Base-by-base conservation (phyloP, 2,888 invertebrate genomes). In the Aquatica leii region DNA sequence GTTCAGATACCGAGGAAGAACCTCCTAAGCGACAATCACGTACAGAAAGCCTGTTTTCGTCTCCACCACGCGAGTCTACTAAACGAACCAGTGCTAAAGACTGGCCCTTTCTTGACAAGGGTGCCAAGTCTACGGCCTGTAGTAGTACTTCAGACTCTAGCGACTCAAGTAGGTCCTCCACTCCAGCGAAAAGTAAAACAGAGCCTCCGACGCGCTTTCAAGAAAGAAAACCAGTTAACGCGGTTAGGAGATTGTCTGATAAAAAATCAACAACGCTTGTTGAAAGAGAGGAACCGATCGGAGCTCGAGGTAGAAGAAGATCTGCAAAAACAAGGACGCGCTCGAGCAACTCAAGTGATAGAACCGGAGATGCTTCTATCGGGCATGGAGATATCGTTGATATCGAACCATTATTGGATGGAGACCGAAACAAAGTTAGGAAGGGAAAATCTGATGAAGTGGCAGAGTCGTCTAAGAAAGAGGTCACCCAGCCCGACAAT, bases 21-120 rank as follows among this genome's bases (percentile, higher is more conserved):
- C 66, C 70, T 17, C 63, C 71, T 65, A 69, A 57, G 9, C 62
- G 34, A 59, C 66, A 73, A 69, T 72, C 78, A 76, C 79, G 74
- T 76, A 79, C 80, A 77, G 80, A 81, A 75, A 77, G 77, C 74
- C 73, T 73, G 71, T 73, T 74, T 69, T 74, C 77, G 59, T 69
- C 74, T 58, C 73, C 72, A 56, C 71, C 69, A 67, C 66, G 74
- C 67, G 78, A 79, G 68, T 68, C 73, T 73, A 71, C 74, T 74
- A 81, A 80, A 79, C 80, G 80, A 73, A 76, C 76, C 71, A 77
- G 72, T 70, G 85, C 77, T 78, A 86, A 87, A 83, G 89, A 89
- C 85, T 87, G 88, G 88, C 88, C 90, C 89, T 90, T 90, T 90
- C 89, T 89, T 86, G 88, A 88, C 88, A 90, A 88, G 89, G 89